These are phyloP conservation scores for Yponomeuta evonymella DNA, from an alignment of 2,888 invertebrate genomes.

Conservation along the genomic window DNA sequence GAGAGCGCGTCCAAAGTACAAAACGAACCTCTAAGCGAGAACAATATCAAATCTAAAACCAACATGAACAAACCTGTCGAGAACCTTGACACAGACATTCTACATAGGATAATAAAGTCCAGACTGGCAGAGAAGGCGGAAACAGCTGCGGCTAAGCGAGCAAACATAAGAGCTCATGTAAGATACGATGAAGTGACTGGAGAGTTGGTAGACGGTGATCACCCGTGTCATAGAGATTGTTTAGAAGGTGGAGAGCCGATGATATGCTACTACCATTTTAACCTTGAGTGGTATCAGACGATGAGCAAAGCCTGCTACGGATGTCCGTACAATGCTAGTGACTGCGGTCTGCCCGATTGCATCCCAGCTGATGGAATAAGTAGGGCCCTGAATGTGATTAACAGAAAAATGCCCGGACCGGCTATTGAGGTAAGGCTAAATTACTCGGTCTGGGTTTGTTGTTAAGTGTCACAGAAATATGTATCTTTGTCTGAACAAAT, in stretches of 20 bases:
- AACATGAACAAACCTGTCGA: slow-evolving; percentile 23
- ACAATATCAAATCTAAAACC: slow-evolving; percentile 37
- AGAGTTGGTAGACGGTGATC: slow-evolving; percentile 56
- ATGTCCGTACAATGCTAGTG: slow-evolving; percentile 84
- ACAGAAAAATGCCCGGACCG: slow-evolving; percentile 92
- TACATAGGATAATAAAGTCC: slow-evolving; percentile 27
- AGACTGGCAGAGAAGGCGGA: slow-evolving; percentile 39
- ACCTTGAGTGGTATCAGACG: slow-evolving; percentile 89
- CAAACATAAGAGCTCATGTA: slow-evolving; percentile 46
- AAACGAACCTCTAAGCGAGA: slow-evolving; percentile 39
- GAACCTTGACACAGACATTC: slow-evolving; percentile 33
- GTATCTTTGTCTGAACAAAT: too few relatives aligned
- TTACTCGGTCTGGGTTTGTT: too few relatives aligned
- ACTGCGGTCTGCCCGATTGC: slow-evolving; percentile 88
- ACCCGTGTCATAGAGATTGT: slow-evolving; percentile 82
- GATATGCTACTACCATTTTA: slow-evolving; percentile 83
- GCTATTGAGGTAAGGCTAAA: slow-evolving; percentile 80
- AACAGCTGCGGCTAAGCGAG: slow-evolving; percentile 31
- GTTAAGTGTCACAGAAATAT: too few relatives aligned
- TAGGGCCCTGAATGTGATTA: slow-evolving; percentile 85
- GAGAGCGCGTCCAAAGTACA: slow-evolving; percentile 58
- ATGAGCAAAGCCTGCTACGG: slow-evolving; percentile 92
- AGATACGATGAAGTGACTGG: slow-evolving; percentile 66
- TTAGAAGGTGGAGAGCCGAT: slow-evolving; percentile 75
- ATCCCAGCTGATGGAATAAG: slow-evolving; percentile 88